Conservation (phyloP, 2,888 invertebrate species). For the Therioaphis trifolii region DNA sequence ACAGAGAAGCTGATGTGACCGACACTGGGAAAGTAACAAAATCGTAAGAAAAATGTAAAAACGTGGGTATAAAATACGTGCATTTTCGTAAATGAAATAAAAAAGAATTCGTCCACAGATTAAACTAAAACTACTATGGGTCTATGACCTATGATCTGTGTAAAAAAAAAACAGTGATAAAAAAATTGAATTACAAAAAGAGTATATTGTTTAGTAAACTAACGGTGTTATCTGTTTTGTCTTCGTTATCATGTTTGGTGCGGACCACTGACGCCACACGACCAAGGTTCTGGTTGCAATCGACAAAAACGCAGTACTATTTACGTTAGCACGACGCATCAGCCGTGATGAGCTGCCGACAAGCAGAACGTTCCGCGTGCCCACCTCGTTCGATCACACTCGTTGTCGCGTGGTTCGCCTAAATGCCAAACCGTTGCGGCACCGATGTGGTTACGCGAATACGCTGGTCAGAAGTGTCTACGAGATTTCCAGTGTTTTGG, state of each 20-base stretch:
- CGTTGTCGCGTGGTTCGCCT: neutral
- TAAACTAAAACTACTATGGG: conserved; percentile 30
- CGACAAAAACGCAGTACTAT: no score
- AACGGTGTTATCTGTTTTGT: conserved; percentile 1
- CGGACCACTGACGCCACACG: neutral
- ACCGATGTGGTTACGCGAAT: conserved; percentile 8
- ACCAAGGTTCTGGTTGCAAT: no score
- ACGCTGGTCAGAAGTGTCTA: neutral
- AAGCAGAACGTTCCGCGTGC: neutral
- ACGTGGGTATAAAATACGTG: neutral
- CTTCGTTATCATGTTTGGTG: neutral
- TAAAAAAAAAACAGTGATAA: conserved; percentile 26
- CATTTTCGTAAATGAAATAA: neutral
- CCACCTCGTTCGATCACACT: no score
- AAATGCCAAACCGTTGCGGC: neutral
- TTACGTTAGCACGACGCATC: no score
- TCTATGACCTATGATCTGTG: conserved; percentile 24
- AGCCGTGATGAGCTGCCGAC: no score
- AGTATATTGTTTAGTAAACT: conserved; percentile 19
- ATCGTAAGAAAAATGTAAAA: neutral
- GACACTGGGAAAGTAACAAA: neutral
- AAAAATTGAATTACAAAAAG: neutral
- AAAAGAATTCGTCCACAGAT: neutral
- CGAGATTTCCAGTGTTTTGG: conserved; percentile 57
- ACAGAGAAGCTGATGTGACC: neutral